phyloP scores from a whole-genome alignment of 2,888 invertebrate species.

The Ptilodon capucinus region DNA sequence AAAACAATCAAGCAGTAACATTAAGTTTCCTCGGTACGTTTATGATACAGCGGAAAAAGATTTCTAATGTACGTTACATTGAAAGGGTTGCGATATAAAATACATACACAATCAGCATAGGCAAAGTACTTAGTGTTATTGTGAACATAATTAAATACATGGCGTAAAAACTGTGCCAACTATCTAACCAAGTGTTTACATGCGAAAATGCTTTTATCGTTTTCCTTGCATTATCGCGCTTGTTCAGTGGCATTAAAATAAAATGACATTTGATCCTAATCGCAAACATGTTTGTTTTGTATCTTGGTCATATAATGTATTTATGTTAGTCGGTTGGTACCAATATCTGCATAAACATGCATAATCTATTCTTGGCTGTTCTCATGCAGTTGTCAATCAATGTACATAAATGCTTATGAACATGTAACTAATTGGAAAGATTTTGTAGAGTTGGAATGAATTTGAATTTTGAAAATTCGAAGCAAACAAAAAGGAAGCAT shows the following conservation, averaged over 20 bases:
- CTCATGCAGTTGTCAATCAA: background rate
- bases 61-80: constrained; percentile 45
- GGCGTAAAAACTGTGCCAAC: background rate
- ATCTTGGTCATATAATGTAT: background rate
- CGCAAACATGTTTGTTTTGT: constrained; percentile 14
- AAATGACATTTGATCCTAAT: constrained; percentile 24
- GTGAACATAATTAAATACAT: background rate
- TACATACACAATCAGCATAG: background rate
- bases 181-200: constrained; percentile 8
- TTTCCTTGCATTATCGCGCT: constrained; percentile 13
- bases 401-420: background rate
- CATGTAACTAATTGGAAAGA: background rate
- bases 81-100: background rate
- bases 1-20: constrained; percentile 48
- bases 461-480: background rate
- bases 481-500: background rate
- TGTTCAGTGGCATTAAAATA: constrained; percentile 16
- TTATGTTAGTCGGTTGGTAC: too few relatives aligned
- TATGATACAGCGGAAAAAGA: constrained; percentile 45
- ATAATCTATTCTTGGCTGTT: background rate
- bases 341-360: background rate
- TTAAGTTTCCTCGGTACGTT: constrained; percentile 46
- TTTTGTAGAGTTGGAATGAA: background rate
- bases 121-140: background rate
- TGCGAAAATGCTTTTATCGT: constrained; percentile 13